Evolutionary conservation across 2,113 vertebrate species (phyloP), one percentile per base, ranked within the genome.

Genomic region (Bubo bubo): DNA sequence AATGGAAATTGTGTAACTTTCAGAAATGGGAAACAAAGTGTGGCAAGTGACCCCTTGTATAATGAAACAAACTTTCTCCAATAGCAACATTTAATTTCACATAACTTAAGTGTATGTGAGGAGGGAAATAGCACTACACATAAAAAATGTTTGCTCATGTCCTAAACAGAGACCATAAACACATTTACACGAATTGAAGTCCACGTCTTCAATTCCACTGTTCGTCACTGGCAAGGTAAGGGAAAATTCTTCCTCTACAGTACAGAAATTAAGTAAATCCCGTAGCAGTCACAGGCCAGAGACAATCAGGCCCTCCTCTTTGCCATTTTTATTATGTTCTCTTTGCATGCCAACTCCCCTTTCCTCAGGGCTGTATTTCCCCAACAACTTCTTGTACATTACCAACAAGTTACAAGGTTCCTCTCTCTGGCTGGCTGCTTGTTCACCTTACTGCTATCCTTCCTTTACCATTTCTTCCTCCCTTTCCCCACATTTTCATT

Each of bases 351-450:
- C 72, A 72, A 24, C 1, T 4, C 22, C 22, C 49, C 22, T 26
- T 26, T 63, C 45, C 70, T 21, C 32, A 49, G 12, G 66, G 52
- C 49, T 80, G 0, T 17, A 50, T 26, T 28, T 50, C 17, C 34
- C 14, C 41, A 41, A 34, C 0, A 2, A n/a, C 45, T 39, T 53
- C 34, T 47, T 60, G 41, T 15, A 47, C 4, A 5, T 34, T 19
- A 34, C 14, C 4, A 3, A 26, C 14, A 88, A 72, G 7, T n/a
- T 60, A 24, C 30, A 79, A 63, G 28, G 52, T 34, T 41, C 12
- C n/a, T 24, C 34, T 88, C 47, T 67, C 67, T 28, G 49, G 11
- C 34, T 49, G 30, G 27, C 72, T 0, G 0, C 21, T 58, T 12
- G 3, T 9, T 73, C 34, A 10, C 58, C 55, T 52, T 10, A 64